Base-by-base conservation (phyloP, 2,888 invertebrate genomes). In the Lissocephala sabroskyi region DNA sequence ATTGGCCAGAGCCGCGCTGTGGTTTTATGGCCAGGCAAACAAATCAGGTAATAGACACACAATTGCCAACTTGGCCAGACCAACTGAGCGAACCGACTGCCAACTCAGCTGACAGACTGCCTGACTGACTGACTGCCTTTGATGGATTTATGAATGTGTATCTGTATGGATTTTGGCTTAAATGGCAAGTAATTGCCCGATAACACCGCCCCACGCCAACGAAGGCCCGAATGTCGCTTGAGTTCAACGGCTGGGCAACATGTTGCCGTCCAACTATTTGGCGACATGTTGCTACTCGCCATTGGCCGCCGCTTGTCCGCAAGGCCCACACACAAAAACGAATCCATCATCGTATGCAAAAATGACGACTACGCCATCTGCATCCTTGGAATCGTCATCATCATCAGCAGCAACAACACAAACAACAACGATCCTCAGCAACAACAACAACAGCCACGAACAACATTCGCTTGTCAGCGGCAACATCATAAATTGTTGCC, bases 401-500 rank as follows among this genome's bases (percentile, higher is more conserved):
- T 48, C 49, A 49, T 41, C 52, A 54, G 45, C 46, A 42, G 18
- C 46, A 52, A 41, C 49, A 41, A 39, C 52, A 41, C n/a, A n/a
- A n/a, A n/a, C n/a, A n/a, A n/a, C 33, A n/a, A n/a, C n/a, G n/a
- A 35, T 30, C 37, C 16, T 52, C 49, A 30, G 33, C 41, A 39
- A 75, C 78, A 77, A 71, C 73, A 78, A 67, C 63, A 56, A 64
- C 75, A 76, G 76, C 79, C 75, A 75, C 66, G 71, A 79, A 79
- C 77, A 79, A 70, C 80, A 75, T 78, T 78, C 77, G 78, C 78
- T 75, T 79, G 80, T 79, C 80, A 79, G 78, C 79, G 74, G 74
- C 76, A 80, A 80, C 79, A 79, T 79, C 79, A 79, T 79, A 79
- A 80, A 79, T 79, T 79, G 81, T 79, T 80, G 77, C 74, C 75